These are phyloP conservation scores for Lithosia quadra DNA, from an alignment of 2,888 invertebrate genomes.

Conservation along the genomic window DNA sequence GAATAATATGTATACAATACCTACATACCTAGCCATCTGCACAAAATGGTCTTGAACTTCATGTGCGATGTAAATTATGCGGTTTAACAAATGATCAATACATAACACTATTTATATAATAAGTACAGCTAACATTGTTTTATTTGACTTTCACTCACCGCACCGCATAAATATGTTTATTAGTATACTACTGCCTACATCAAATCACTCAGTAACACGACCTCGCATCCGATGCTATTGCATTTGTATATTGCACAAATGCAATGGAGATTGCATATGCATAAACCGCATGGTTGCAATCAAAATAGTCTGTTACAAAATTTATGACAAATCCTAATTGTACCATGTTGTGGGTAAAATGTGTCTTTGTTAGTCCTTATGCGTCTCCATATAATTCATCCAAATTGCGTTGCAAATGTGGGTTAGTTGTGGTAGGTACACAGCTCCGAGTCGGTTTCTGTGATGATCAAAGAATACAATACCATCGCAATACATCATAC, in stretches of 20 bases:
- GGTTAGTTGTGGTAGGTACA: not conserved
- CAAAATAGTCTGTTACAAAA: slow-evolving; percentile 30
- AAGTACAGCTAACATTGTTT: slow-evolving; percentile 23
- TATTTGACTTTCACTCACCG: slow-evolving; percentile 45
- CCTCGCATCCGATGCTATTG: slow-evolving; percentile 51
- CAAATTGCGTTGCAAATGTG: not conserved
- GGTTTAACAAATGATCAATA: not conserved
- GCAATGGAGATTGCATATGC: slow-evolving; percentile 45
- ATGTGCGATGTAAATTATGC: not conserved
- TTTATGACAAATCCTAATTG: slow-evolving; percentile 17
- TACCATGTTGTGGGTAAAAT: slow-evolving; percentile 11
- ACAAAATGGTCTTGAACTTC: slow-evolving; percentile 28
- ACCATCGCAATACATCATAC: not conserved
- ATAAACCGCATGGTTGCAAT: slow-evolving; percentile 25
- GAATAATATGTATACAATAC: not conserved
- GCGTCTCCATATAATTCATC: not conserved
- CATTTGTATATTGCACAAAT: slow-evolving; percentile 51
- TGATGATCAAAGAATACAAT: not conserved
- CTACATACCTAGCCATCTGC: not conserved
- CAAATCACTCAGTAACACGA: slow-evolving; percentile 44
- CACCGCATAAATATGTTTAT: slow-evolving; percentile 7
- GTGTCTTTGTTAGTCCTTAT: slow-evolving; percentile 2
- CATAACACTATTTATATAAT: slow-evolving; percentile 12
- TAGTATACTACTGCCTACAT: slow-evolving; percentile 21
- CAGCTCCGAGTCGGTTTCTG: not conserved